Evolutionary conservation across 2,113 vertebrate species (phyloP).

Genomic region (Panthera tigris): DNA sequence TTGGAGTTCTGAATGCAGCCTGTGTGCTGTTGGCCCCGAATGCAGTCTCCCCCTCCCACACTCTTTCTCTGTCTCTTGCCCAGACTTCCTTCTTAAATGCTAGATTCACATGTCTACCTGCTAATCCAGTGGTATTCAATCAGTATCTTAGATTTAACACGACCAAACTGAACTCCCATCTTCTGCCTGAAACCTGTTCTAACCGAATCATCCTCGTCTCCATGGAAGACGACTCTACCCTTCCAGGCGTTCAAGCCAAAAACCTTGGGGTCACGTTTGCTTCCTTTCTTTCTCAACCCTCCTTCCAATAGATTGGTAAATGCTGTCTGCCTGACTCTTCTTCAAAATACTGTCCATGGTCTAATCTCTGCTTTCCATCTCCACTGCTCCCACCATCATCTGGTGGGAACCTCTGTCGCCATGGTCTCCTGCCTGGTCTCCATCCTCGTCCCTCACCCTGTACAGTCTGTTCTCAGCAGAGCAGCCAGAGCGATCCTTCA

Average conservation of each 20-base stretch:
- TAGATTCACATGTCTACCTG: not conserved
- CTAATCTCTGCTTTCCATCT: not conserved
- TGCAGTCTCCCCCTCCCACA: accelerated
- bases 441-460: not conserved
- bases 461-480: not conserved
- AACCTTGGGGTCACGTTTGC: not conserved
- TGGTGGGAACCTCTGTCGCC: accelerated
- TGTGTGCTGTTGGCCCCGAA: not conserved
- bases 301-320: not conserved
- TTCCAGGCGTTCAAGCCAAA: not conserved
- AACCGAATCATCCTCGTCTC: not conserved
- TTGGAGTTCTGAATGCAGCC: not conserved
- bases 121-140: not conserved
- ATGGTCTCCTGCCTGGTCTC: not conserved
- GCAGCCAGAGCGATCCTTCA: not conserved
- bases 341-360: no score
- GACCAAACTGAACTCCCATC: not conserved
- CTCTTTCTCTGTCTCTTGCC: not conserved
- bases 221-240: accelerated
- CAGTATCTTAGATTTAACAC: not conserved
- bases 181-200: not conserved
- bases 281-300: not conserved
- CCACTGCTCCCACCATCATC: accelerated
- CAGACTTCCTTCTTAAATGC: not conserved
- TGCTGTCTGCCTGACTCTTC: not conserved